Conservation (phyloP, 2,797 vertebrate species). For the Chromis chromis region DNA sequence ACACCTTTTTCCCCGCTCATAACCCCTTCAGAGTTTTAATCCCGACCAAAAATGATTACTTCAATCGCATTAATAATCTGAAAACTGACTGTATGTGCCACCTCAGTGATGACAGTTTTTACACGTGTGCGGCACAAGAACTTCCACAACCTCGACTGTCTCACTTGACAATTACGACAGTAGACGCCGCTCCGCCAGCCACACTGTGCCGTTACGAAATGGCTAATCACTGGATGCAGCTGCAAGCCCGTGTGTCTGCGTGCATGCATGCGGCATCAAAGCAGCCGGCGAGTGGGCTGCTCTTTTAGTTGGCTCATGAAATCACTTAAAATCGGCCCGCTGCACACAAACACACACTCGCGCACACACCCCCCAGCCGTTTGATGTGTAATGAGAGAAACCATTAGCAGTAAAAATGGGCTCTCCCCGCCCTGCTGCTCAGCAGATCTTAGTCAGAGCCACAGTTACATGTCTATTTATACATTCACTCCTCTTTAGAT, state of each 20-base stretch:
- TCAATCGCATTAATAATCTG: constrained; percentile 61
- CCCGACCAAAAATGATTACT: constrained; percentile 64
- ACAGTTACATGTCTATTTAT: constrained; percentile 79
- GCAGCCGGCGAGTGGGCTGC: constrained; percentile 46
- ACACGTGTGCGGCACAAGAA: constrained; percentile 31
- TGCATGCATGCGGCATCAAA: constrained; percentile 40
- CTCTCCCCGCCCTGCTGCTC: constrained; percentile 71
- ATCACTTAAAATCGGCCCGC: constrained; percentile 74
- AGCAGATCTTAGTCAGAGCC: constrained; percentile 73
- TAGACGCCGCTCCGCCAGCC: constrained; percentile 10
- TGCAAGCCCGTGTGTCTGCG: constrained; percentile 12
- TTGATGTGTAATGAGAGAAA: constrained; percentile 86
- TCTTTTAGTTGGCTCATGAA: constrained; percentile 77
- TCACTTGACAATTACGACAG: constrained; percentile 36
- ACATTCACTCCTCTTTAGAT: constrained; percentile 71
- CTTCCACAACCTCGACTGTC: constrained; percentile 1
- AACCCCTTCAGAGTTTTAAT: constrained; percentile 41
- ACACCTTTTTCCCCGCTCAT: constrained; percentile 30
- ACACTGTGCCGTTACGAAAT: constrained; percentile 30
- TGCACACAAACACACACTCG: constrained; percentile 36
- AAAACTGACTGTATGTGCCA: constrained; percentile 47
- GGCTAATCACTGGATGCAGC: constrained; percentile 45
- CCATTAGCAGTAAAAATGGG: constrained; percentile 81
- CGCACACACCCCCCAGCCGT: constrained; percentile 58
- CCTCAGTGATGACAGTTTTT: constrained; percentile 41